Evolutionary conservation across 2,113 vertebrate genomes (phyloP), one percentile per base, ranked within the genome.

Genomic region (Xenus cinereus): DNA sequence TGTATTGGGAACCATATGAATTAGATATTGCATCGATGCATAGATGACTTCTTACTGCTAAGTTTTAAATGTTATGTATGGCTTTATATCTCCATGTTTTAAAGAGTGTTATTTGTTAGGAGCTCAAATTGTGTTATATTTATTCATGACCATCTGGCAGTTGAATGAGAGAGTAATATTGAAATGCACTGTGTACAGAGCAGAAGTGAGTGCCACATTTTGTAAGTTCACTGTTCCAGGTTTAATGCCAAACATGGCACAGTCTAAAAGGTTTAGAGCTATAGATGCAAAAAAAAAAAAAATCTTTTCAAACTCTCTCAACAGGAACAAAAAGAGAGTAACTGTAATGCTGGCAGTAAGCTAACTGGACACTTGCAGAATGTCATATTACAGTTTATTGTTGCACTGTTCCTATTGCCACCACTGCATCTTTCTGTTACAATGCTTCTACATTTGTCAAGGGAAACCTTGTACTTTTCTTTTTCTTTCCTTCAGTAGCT

Each of bases 111-210:
- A 86, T 89, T 96, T 96, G 72, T 96, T 97, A 94, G 69, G 87
- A 95, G 67, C 91, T 73, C 68, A 90, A 87, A 93, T 91, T 97
- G 94, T 94, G 87, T 97, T 97, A 78, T 97, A 93, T 96, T 96
- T 97, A 94, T 89, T 97, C 96, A 95, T 82, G 93, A 73, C 76
- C 96, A 91, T 96, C 67, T 97, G 79, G 53, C 45, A 95, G 50
- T 54, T 97, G 84, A 97, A 91, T 95, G 73, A 87, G 88, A 80
- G 87, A 95, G 91, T 50, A 97, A 94, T 96, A 96, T 96, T 94
- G 93, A 96, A 94, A 90, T 96, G 84, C 91, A 78, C 77, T 88
- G 84, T 96, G 86, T 96, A 94, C 92, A 74, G 92, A 96, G 84
- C 90, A 96, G 86, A 93, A 97, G 95, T 89, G 77, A 89, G 60